Percentiles rank a stretch among this genome's conserved stretches.
Evolutionary conservation across 1,140 invertebrate genomes (phyloP).

Genomic region (Philotrypesis tridentata): DNA sequence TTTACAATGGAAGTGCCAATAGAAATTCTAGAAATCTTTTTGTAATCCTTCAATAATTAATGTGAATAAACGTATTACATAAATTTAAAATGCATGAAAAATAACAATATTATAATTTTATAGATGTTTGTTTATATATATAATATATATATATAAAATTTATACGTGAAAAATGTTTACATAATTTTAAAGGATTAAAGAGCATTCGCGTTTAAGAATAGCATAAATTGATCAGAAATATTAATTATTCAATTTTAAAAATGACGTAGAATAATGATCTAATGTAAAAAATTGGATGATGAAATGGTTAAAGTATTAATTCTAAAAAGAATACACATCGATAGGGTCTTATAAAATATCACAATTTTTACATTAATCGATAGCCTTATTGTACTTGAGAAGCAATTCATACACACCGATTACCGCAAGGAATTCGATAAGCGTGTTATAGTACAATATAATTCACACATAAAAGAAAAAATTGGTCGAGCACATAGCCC

Average conservation of each 20-base stretch:
- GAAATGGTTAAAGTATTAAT: not conserved
- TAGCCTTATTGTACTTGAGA: conserved; percentile 24
- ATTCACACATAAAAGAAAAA: conserved; percentile 25
- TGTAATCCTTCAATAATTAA: not conserved
- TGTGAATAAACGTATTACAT: not conserved
- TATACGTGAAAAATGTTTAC: too few species aligned
- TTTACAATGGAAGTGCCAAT: conserved; percentile 38
- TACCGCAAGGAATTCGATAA: conserved; percentile 18
- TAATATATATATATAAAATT: too few species aligned
- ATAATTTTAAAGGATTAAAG: conserved; percentile 23
- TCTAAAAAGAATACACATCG: conserved; percentile 37
- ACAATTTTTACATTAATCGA: conserved; percentile 39
- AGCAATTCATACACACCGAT: conserved; percentile 32
- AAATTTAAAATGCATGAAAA: not conserved
- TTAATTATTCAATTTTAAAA: conserved; percentile 1
- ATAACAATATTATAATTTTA: not conserved
- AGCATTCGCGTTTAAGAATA: conserved; percentile 5
- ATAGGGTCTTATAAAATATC: conserved; percentile 37
- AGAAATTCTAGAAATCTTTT: not conserved
- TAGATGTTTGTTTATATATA: not conserved
- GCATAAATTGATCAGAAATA: not conserved
- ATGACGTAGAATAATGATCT: not conserved
- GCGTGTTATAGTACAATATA: conserved; percentile 10
- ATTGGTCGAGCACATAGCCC: not conserved
- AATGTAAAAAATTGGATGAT: conserved; percentile 9